Evolutionary conservation across 2,888 invertebrate genomes (phyloP), one percentile per base, ranked within the genome.

Genomic region (Polyploca ridens): DNA sequence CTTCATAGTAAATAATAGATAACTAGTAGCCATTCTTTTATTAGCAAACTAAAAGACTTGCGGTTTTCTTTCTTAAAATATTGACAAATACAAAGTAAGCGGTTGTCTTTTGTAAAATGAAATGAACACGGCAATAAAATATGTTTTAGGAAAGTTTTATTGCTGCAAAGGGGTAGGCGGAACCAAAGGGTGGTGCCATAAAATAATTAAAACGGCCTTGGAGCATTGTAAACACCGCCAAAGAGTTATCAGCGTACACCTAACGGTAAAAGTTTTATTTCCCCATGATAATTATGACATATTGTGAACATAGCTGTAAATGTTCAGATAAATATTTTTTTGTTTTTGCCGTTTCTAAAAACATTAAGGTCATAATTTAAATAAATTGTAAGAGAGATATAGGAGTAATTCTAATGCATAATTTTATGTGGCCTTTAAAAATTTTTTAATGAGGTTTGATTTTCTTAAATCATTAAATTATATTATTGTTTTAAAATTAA

Each of bases 61-160:
- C 54, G 54, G 54, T 54, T 54, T 54, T 54, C 54, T 54, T 54
- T 19, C 5, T 49, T 5, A 49, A 16, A 5, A 7, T 19, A 35
- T 59, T 35, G 33, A 35, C 59, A 63, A 35, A 19, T 13, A 4
- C 38, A 10, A 57, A 27, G 14, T 14, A 41, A 46, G 33, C 27
- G 7, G 57, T 62, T 16, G 16, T 35, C 33, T 62, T 44, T 44
- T 13, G 27, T 44, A 62, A 65, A 69, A 67, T 58, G 61, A 70
- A 69, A 74, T 68, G 62, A 65, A 64, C 82, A 77, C 69, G 66
- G 81, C 81, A 82, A 87, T 88, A 87, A 87, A 86, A 86, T 41
- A 81, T 83, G 82, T 86, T 87, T 86, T 84, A 81, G 76, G 90
- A 92, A 93, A 93, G 91, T 91, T 92, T 90, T 92, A 93, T 87